Conservation (phyloP, 2,113 vertebrate genomes). For the Saimiri boliviensis region DNA sequence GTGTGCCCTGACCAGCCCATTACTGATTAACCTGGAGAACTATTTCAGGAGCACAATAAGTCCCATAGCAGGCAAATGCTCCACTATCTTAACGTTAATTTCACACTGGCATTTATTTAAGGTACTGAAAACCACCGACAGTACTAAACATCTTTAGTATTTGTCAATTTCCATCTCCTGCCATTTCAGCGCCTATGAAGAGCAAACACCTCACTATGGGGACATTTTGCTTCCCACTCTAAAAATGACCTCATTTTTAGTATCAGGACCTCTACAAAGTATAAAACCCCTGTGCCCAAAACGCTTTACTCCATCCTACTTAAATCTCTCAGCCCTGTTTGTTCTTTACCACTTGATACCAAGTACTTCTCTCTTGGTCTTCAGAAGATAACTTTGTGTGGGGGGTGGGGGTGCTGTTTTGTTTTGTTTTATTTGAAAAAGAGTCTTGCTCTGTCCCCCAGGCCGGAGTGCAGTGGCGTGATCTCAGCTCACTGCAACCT, state of each 20-base stretch:
- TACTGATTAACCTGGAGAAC: slow-evolving; percentile 24
- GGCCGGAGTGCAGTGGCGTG: too few species aligned
- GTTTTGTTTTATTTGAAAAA: too few species aligned
- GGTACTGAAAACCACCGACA: background rate
- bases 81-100: background rate
- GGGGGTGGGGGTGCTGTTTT: too few species aligned
- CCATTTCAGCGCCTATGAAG: background rate
- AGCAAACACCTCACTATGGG: background rate
- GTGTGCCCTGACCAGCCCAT: background rate
- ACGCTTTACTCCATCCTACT: background rate
- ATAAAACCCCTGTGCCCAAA: background rate
- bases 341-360: background rate
- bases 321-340: background rate
- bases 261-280: background rate
- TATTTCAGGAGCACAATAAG: background rate
- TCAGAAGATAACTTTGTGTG: too few species aligned
- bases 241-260: background rate
- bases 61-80: background rate
- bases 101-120: background rate
- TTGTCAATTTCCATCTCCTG: background rate
- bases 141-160: background rate
- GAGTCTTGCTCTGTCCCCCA: too few species aligned
- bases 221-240: background rate
- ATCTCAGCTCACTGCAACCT: too few species aligned
- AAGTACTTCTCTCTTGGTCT: background rate